Base-by-base conservation (phyloP, 2,797 vertebrate species). In the Ispidina picta region DNA sequence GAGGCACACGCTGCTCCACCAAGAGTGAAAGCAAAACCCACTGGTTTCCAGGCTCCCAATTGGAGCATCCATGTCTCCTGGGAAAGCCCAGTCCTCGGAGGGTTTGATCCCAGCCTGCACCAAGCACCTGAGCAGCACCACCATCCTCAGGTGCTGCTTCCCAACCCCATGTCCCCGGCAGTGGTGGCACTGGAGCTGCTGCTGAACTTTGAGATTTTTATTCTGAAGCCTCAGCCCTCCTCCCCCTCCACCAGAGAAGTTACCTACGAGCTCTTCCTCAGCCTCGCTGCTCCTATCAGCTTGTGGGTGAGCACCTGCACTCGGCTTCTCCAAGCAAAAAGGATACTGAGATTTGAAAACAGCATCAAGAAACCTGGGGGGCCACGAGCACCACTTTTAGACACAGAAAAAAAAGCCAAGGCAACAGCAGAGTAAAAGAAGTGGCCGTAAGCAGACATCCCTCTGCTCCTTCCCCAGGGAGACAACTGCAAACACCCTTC, bases 221-320 rank as follows among this genome's bases (percentile, higher is more conserved):
- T 77, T 70, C n/a, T 80, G 88, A 54, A 0, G 4, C n/a, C 28
- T 84, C 19, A 43, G 25, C 37, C 39, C 21, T 46, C 56, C 23
- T 49, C 13, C 15, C 18, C 37, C 49, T 49, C 3, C 0, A 46
- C 12, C 58, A n/a, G 76, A 79, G 71, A 70, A 5, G 0, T 26
- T 26, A 76, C 51, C 62, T 84, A 41, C 1, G 3, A 82, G n/a
- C 64, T 71, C 58, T 41, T 92, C 60, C 49, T 84, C 78, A 86
- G 35, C 65, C 71, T 62, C 8, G 3, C 52, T 48, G 23, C 35
- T 91, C 3, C 0, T 48, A 78, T 58, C 59, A 59, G 46, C 65
- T 69, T 91, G 35, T 10, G 73, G 74, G 70, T 49, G 71, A 93
- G 81, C 81, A 94, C 65, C 70, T 83, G 74, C 76, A 86, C 31